Evolutionary conservation across 2,797 vertebrate genomes (phyloP), one percentile per base, ranked within the genome.

Genomic region (Propithecus perrieri): DNA sequence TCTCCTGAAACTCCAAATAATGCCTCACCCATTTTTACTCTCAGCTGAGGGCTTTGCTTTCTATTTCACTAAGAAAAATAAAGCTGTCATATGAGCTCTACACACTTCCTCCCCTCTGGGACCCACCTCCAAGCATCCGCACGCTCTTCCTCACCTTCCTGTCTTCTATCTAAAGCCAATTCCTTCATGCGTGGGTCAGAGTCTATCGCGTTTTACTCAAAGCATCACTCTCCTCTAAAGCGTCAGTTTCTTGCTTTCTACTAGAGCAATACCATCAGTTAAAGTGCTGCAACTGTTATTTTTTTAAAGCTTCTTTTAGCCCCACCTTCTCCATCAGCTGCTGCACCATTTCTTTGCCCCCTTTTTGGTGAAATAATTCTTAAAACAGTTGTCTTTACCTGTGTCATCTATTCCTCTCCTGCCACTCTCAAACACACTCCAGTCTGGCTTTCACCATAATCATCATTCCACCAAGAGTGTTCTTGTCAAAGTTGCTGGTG

Each of bases 351-450:
- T 53, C 28, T 84, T 83, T 41, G 5, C 8, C 33, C 33, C 0
- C 8, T 76, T 76, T 72, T 78, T 50, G 33, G 69, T 15, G 83
- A n/a, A 74, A 72, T 28, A 59, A 65, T 26, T 86, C 75, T 86
- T n/a, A 26, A 86, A 78, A 78, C 55, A 48, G 8, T 46, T 35
- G 6, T 71, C 38, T 86, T 22, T 46, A 76, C 38, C 76, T 20
- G 14, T 5, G 50, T 46, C 17, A 72, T 72, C 22, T 13, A 3
- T 63, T n/a, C 17, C 17, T 89, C 53, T 46, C 53, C 59, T 53
- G 22, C n/a, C 14, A 1, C n/a, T 38, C n/a, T 79, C 14, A 79
- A 30, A n/a, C 22, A 10, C 46, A 48, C n/a, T 84, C 20, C 28
- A n/a, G 1, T 9, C 48, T 59, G 30, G 15, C 63, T 48, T 78